These are phyloP conservation scores for Muntiacus reevesi DNA, from an alignment of 2,113 vertebrate species.

Conservation along the genomic window DNA sequence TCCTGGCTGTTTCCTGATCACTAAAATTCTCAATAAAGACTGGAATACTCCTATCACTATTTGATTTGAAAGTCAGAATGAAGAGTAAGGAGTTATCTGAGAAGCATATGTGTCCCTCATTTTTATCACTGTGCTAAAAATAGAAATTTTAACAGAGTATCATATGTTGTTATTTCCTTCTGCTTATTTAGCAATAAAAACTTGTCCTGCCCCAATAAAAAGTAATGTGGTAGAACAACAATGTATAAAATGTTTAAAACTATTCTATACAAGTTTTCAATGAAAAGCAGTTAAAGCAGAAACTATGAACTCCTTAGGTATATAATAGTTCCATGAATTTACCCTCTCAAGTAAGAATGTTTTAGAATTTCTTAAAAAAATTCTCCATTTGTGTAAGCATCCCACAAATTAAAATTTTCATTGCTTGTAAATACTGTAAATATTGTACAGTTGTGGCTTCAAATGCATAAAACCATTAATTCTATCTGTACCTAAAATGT, in stretches of 20 bases:
- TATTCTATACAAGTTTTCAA: neutral
- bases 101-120: neutral
- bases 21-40: conserved; percentile 19
- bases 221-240: neutral
- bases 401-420: conserved; percentile 10
- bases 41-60: neutral
- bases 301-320: neutral
- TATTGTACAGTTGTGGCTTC: neutral
- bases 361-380: neutral
- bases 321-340: neutral
- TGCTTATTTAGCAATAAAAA: conserved; percentile 8
- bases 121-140: conserved; percentile 18
- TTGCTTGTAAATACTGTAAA: neutral
- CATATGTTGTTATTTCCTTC: conserved; percentile 24
- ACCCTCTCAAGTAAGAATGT: neutral
- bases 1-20: neutral
- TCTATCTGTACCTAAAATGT: conserved; percentile 5
- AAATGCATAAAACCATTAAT: conserved; percentile 15
- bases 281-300: neutral
- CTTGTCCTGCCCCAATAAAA: neutral
- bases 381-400: neutral
- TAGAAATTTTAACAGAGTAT: neutral
- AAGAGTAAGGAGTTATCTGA: neutral
- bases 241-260: conserved; percentile 21
- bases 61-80: conserved; percentile 17